A percentile compares a stretch with the other conserved stretches of the same genome.
phyloP scores from a whole-genome alignment of 2,113 vertebrate species.

The Oncorhynchus clarkii region DNA sequence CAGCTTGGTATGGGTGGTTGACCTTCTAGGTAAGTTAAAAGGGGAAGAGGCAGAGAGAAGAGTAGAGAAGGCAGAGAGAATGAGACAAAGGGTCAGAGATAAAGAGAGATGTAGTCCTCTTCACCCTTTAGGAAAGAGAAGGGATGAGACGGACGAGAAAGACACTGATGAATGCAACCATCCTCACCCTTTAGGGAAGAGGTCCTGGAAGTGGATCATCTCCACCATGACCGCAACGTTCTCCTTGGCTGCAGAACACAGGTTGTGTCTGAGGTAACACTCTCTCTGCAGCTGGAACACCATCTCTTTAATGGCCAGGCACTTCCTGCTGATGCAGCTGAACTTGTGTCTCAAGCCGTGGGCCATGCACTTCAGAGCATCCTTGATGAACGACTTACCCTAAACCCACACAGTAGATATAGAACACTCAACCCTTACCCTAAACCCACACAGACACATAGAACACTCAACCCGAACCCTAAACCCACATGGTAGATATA shows the following conservation, averaged over 20 bases:
- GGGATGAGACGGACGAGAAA: not conserved
- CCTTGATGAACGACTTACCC: slow-evolving; percentile 99
- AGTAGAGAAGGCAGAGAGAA: slow-evolving; percentile 19
- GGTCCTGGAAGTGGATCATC: slow-evolving; percentile 98
- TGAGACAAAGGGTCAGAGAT: not conserved
- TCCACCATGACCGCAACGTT: slow-evolving; percentile 95
- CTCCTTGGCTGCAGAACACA: slow-evolving; percentile 93
- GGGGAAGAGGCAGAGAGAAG: no score
- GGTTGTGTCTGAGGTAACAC: slow-evolving; percentile 94
- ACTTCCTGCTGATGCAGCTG: slow-evolving; percentile 98
- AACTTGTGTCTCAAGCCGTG: slow-evolving; percentile 94
- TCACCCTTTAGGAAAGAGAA: not conserved
- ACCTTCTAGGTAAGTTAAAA: not conserved
- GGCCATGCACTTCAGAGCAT: slow-evolving; percentile 95
- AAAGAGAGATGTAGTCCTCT: not conserved
- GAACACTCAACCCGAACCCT: no score
- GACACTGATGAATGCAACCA: not conserved
- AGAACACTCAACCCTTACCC: not conserved
- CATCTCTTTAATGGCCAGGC: slow-evolving; percentile 96
- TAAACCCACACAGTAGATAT: slow-evolving; percentile 49
- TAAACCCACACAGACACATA: no score
- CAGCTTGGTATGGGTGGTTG: not conserved
- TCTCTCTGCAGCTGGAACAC: slow-evolving; percentile 95
- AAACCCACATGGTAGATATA: no score
- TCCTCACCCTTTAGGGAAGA: slow-evolving; percentile 94